Evolutionary conservation across 1,140 invertebrate genomes (phyloP), one percentile per base, ranked within the genome.

Genomic region (Dendrolimus kikuchii): DNA sequence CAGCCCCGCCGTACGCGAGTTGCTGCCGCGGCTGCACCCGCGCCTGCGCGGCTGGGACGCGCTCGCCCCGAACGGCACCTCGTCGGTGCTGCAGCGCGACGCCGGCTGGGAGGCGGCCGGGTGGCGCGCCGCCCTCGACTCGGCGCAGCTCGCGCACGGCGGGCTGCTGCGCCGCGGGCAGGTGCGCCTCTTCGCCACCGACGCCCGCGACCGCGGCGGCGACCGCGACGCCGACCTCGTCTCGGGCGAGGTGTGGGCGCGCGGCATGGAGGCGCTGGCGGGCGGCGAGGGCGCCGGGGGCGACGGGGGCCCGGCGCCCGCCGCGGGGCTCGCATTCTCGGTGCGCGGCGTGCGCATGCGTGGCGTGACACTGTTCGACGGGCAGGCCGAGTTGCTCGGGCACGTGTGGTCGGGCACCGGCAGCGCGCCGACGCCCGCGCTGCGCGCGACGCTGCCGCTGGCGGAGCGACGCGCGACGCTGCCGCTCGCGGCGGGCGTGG

Each of bases 351-450:
- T 43, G 46, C 57, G 65, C 4, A 50, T 66, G 56, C 66, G 60
- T 2, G 53, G 43, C 38, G 9, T 74, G 37, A 62, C 60, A 7
- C 65, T 78, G 5, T 78, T 78, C 51, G 37, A 40, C 5, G 62
- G 65, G 38, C 68, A 74, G 63, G 70, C 57, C 5, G 72, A 75
- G 68, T 63, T 79, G 58, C 59, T 77, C 56, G 68, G 64, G 6
- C 74, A 73, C 68, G 70, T 77, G 63, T 77, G 74, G 76, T 64
- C 74, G 49, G 72, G 74, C 57, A 57, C 72, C 43, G 72, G 62
- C 54, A 71, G 69, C 60, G 52, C 62, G 57, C 68, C 76, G 9
- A 73, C 77, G 58, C 55, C 66, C 2, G 67, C 58, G 55, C 48
- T 72, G 44, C 70, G 76, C 56, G 72, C 70, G 46, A 41, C 64